Evolutionary conservation across 2,113 vertebrate species (phyloP).

Genomic region (Entelurus aequoreus): DNA sequence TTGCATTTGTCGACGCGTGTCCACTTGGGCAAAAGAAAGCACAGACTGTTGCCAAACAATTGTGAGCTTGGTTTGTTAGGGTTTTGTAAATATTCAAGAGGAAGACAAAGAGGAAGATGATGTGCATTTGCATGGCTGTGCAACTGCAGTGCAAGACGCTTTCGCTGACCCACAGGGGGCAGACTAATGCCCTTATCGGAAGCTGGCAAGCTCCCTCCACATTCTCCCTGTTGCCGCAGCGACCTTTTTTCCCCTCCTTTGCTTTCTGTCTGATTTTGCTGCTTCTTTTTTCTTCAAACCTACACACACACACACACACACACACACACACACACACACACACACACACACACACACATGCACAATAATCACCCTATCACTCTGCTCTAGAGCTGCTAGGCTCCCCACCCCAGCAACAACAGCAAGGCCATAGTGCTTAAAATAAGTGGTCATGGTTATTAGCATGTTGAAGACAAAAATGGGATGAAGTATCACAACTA

Average conservation of each 20-base stretch:
- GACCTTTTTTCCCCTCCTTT: constrained; percentile 19
- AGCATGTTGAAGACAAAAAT: constrained; percentile 37
- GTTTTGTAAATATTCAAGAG: constrained; percentile 19
- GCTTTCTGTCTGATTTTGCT: constrained; percentile 15
- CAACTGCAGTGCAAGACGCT: constrained; percentile 42
- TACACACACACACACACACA: constrained; percentile 15
- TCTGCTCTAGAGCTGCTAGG: constrained; percentile 37
- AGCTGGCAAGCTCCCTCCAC: constrained; percentile 61
- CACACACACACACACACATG: constrained; percentile 15
- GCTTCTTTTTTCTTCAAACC: constrained; percentile 7
- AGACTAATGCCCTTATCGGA: constrained; percentile 73
- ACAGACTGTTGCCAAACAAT: too few relatives aligned
- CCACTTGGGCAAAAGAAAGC: too few relatives aligned
- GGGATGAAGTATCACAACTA: constrained; percentile 13
- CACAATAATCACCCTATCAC: constrained; percentile 17
- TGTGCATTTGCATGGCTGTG: constrained; percentile 1
- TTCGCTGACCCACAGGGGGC: constrained; percentile 67
- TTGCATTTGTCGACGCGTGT: too few relatives aligned
- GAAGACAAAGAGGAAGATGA: constrained; percentile 14
- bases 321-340: constrained; percentile 11
- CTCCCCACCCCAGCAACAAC: constrained; percentile 34
- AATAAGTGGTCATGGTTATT: constrained; percentile 41
- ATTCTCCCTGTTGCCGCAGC: constrained; percentile 36
- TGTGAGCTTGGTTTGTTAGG: constrained; percentile 36
- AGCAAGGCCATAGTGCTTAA: constrained; percentile 14